Conservation (phyloP, 2,797 vertebrate species). For the Bufotes viridis region DNA sequence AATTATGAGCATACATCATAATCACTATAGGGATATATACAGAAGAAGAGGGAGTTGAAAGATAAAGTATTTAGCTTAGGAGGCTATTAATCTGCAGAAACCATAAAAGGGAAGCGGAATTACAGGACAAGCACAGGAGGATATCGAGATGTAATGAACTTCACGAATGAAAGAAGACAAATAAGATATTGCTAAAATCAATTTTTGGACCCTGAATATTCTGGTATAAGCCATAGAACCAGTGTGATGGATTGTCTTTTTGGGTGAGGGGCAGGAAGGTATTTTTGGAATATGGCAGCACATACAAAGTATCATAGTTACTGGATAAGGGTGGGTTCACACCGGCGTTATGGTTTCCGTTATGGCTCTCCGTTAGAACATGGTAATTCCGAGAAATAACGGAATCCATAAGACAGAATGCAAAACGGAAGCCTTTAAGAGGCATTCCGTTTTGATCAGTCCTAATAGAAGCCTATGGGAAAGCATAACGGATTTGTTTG, state of each 20-base stretch:
- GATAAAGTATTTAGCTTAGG: slow-evolving; percentile 47
- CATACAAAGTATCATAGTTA: neutral
- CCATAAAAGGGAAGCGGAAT: slow-evolving; percentile 27
- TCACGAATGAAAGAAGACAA: slow-evolving; percentile 1
- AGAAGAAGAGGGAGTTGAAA: slow-evolving; percentile 43
- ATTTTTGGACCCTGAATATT: neutral
- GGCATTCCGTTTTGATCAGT: too few species aligned
- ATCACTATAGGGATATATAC: slow-evolving; percentile 50
- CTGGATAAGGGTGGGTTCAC: too few species aligned
- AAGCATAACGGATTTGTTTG: too few species aligned
- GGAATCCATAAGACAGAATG: too few species aligned
- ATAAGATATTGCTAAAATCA: neutral
- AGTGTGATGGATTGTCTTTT: neutral
- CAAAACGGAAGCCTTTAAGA: too few species aligned
- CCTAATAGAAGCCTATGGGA: too few species aligned
- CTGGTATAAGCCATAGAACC: neutral
- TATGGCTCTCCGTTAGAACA: too few species aligned
- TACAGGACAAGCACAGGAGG: slow-evolving; percentile 25
- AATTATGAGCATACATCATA: slow-evolving; percentile 60
- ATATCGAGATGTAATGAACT: slow-evolving; percentile 11
- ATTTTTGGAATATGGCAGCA: neutral
- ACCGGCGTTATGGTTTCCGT: too few species aligned
- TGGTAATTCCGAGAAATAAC: too few species aligned
- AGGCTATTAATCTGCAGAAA: slow-evolving; percentile 55
- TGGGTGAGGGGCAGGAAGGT: neutral